Conservation (phyloP, 2,797 vertebrate genomes). For the Rhinatrema bivittatum region DNA sequence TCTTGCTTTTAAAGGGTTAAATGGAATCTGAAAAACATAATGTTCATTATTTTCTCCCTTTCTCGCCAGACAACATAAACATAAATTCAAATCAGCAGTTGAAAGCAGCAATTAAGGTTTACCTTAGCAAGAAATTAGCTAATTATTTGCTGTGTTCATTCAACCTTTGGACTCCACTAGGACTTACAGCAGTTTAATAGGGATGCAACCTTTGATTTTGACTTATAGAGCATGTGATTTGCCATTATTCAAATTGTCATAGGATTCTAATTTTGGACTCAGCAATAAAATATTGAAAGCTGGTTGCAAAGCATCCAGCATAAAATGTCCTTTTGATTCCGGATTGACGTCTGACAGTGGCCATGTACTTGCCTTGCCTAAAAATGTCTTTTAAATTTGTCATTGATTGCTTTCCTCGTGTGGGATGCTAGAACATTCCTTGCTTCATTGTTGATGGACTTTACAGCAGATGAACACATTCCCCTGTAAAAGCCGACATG, state of each 20-base stretch:
- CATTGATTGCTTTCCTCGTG: too few species aligned
- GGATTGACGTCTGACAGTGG: too few species aligned
- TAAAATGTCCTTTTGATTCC: too few species aligned
- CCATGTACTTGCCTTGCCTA: too few species aligned
- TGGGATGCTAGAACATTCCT: too few species aligned
- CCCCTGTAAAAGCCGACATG: too few species aligned
- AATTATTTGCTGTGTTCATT: conserved; percentile 14
- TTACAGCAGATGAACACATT: too few species aligned
- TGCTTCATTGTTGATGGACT: too few species aligned
- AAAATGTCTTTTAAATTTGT: too few species aligned
- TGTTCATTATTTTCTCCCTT: neutral
- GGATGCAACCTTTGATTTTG: conserved; percentile 2
- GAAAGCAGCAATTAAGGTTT: neutral
- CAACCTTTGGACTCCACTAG: conserved; percentile 13
- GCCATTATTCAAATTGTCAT: conserved; percentile 11
- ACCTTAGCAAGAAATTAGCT: conserved; percentile 8
- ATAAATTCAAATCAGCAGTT: conserved; percentile 3
- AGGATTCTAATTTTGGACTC: neutral
- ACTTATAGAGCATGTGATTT: conserved; percentile 9
- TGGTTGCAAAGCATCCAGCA: too few species aligned
- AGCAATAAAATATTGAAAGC: conserved; percentile 22
- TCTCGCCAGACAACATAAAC: conserved; percentile 3
- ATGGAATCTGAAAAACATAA: too few species aligned
- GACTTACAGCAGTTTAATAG: conserved; percentile 18
- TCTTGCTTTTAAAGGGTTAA: too few species aligned